These are phyloP conservation scores for Hypomecis punctinalis DNA, from an alignment of 2,888 invertebrate species.

Conservation along the genomic window DNA sequence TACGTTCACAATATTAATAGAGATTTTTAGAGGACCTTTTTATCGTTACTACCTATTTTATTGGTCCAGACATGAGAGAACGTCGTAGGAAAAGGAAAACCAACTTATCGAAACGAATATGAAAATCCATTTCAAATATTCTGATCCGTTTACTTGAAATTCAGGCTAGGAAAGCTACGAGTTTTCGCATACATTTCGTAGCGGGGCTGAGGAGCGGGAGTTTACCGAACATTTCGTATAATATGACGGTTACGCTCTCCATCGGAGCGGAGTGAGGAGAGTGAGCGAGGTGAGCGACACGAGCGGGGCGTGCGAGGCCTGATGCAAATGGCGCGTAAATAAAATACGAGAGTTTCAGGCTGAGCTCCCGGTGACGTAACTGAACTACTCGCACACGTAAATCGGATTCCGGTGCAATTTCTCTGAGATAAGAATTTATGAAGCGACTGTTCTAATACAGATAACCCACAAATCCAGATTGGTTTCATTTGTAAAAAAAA, in stretches of 20 bases:
- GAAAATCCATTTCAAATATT: conserved; percentile 37
- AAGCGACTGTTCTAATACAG: neutral
- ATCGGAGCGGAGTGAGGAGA: conserved; percentile 48
- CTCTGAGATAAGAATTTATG: conserved; percentile 13
- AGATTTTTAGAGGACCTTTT: conserved; percentile 10
- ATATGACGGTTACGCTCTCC: conserved; percentile 41
- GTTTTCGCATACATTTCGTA: conserved; percentile 27
- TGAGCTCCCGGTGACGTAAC: conserved; percentile 31
- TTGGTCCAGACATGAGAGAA: neutral
- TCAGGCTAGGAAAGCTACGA: conserved; percentile 24
- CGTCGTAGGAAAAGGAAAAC: conserved; percentile 13
- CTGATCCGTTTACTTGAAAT: conserved; percentile 34
- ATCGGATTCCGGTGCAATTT: conserved; percentile 20
- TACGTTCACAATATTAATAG: conserved; percentile 7
- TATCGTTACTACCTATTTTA: neutral
- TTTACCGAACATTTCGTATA: conserved; percentile 28
- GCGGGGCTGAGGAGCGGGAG: conserved; percentile 13
- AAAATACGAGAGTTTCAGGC: conserved; percentile 65
- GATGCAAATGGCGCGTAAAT: conserved; percentile 74
- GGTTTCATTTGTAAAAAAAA: too few relatives aligned
- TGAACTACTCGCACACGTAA: conserved; percentile 30
- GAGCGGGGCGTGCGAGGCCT: conserved; percentile 46
- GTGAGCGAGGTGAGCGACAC: conserved; percentile 47
- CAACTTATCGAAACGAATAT: conserved; percentile 28
- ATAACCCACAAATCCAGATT: too few relatives aligned